phyloP scores from a whole-genome alignment of 1,140 invertebrate species.

The Drosophila auraria region DNA sequence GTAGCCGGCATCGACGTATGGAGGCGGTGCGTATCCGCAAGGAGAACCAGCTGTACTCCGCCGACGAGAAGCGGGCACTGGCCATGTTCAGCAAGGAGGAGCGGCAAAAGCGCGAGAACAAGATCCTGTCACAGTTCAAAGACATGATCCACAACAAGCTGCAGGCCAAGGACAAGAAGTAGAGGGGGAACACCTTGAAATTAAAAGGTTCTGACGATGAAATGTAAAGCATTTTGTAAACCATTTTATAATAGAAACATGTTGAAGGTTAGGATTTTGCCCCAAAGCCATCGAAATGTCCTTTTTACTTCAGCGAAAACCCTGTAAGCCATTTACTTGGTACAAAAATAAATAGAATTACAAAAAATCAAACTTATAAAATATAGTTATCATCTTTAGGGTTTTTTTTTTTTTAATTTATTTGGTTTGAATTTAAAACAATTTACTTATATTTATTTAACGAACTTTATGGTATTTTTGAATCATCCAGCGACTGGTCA shows the following conservation, averaged over 20 bases:
- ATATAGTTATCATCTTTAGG: not conserved
- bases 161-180: slow-evolving; percentile 83
- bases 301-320: not conserved
- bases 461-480: not conserved
- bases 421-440: not conserved
- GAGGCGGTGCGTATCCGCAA: slow-evolving; percentile 99
- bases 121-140: slow-evolving; percentile 97
- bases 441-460: not conserved
- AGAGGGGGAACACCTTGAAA: not conserved
- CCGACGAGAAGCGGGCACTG: slow-evolving; percentile 98
- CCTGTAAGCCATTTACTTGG: not conserved
- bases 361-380: not conserved
- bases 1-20: slow-evolving; percentile 99
- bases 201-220: not conserved
- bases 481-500: not conserved
- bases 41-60: slow-evolving; percentile 99
- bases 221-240: not conserved
- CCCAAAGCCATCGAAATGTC: not conserved
- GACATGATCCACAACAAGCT: slow-evolving; percentile 94
- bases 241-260: not conserved
- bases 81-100: slow-evolving; percentile 99
- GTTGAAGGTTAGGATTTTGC: not conserved
- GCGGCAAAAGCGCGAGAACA: slow-evolving; percentile 97
- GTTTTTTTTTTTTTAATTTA: not conserved
- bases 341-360: slow-evolving; percentile 1